phyloP scores from a whole-genome alignment of 2,888 invertebrate genomes.

The Microplitis deprimator region DNA sequence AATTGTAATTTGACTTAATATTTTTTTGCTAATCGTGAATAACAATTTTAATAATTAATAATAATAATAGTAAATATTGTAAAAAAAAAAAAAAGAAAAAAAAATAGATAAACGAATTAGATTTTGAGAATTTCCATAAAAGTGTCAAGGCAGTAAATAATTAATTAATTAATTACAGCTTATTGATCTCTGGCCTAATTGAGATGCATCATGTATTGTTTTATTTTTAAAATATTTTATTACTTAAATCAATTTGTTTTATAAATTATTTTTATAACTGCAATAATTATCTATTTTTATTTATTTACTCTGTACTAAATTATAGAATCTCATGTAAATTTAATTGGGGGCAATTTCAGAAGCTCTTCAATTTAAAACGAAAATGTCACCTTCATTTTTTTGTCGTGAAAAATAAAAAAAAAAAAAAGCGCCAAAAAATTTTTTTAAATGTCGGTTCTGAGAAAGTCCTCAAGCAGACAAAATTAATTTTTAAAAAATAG shows the following conservation, averaged over 20 bases:
- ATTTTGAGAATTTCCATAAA: constrained; percentile 24
- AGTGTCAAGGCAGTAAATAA: constrained; percentile 39
- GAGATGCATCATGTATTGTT: constrained; percentile 48
- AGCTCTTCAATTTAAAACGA: no score
- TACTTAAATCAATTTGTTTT: not conserved
- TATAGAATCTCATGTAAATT: not conserved
- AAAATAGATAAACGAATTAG: constrained; percentile 6
- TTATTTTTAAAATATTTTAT: constrained; percentile 12
- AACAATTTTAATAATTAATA: not conserved
- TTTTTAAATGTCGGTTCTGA: no score
- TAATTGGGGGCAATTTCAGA: not conserved
- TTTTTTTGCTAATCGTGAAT: constrained; percentile 6
- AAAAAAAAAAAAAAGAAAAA: not conserved
- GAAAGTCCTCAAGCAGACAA: no score
- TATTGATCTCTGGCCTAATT: constrained; percentile 58
- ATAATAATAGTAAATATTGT: not conserved
- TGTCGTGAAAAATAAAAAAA: no score
- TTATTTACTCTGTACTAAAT: not conserved
- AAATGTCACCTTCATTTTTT: no score
- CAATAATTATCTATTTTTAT: not conserved
- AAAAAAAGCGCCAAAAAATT: no score
- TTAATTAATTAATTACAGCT: constrained; percentile 49
- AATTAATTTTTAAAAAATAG: no score
- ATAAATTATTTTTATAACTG: not conserved
- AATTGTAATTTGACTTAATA: not conserved